Percentiles rank a stretch among this genome's conserved stretches.
Evolutionary conservation across 1,140 invertebrate genomes (phyloP).

Genomic region (Chelonus insularis): DNA sequence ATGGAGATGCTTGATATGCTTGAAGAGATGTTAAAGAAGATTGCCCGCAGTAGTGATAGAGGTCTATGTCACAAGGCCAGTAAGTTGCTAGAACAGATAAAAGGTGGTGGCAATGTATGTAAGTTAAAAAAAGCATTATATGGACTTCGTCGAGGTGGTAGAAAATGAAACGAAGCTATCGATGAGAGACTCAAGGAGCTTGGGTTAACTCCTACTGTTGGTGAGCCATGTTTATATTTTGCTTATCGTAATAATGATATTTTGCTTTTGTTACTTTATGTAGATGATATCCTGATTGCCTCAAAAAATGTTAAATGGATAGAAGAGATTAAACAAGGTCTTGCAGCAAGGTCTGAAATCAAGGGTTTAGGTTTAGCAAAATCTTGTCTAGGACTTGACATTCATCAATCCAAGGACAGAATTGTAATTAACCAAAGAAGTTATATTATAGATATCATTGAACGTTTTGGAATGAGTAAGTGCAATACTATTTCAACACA

Average conservation of each 20-base stretch:
- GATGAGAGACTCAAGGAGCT: slow-evolving; percentile 10
- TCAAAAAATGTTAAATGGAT: slow-evolving; percentile 11
- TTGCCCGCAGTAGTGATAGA: not conserved
- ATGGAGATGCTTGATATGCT: slow-evolving; percentile 16
- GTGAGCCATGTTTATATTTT: slow-evolving; percentile 27
- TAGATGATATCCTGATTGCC: no score
- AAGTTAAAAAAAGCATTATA: slow-evolving; percentile 28
- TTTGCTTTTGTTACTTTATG: slow-evolving; percentile 25
- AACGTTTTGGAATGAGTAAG: not conserved
- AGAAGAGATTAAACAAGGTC: slow-evolving; percentile 35
- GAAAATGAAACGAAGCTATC: slow-evolving; percentile 36
- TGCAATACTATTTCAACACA: not conserved
- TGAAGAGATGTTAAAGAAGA: not conserved
- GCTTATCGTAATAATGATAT: not conserved
- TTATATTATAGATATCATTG: not conserved
- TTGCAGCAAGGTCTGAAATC: not conserved
- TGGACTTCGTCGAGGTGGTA: slow-evolving; percentile 38
- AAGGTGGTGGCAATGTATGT: slow-evolving; percentile 18
- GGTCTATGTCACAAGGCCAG: not conserved
- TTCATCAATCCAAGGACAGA: not conserved
- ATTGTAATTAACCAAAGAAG: not conserved
- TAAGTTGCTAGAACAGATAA: not conserved
- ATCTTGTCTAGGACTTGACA: slow-evolving; percentile 1
- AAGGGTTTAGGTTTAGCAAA: slow-evolving; percentile 12
- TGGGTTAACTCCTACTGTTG: slow-evolving; percentile 23